phyloP scores from a whole-genome alignment of 2,113 vertebrate species.

The Solea senegalensis region DNA sequence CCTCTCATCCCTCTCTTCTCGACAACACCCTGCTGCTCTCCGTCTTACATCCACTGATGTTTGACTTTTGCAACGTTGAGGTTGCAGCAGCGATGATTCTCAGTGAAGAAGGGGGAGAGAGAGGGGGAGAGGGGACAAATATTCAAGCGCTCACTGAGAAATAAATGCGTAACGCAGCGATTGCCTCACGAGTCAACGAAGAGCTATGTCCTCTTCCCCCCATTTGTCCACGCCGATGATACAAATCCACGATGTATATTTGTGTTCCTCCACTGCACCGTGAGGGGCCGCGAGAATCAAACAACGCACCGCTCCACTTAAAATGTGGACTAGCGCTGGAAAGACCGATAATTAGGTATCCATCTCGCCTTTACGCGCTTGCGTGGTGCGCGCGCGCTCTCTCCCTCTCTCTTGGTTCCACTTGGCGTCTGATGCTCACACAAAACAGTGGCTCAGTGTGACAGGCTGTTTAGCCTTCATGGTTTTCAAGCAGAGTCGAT shows the following conservation, averaged over 20 bases:
- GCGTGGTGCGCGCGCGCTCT: slow-evolving; percentile 48
- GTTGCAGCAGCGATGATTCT: slow-evolving; percentile 43
- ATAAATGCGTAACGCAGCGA: slow-evolving; percentile 71
- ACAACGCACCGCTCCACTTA: slow-evolving; percentile 24
- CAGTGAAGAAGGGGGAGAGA: neutral
- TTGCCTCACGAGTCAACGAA: slow-evolving; percentile 67
- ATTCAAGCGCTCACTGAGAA: slow-evolving; percentile 20
- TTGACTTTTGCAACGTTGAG: slow-evolving; percentile 57
- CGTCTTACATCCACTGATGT: slow-evolving; percentile 60
- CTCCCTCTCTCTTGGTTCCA: slow-evolving; percentile 31
- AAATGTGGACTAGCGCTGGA: slow-evolving; percentile 46
- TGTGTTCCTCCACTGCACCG: slow-evolving; percentile 24
- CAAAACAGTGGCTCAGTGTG: slow-evolving; percentile 32
- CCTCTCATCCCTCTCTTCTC: slow-evolving; percentile 63
- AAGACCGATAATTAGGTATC: slow-evolving; percentile 68
- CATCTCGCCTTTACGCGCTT: slow-evolving; percentile 59
- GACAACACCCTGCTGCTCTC: slow-evolving; percentile 74
- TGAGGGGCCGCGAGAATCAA: slow-evolving; percentile 21
- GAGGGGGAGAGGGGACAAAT: neutral
- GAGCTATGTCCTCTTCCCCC: slow-evolving; percentile 58
- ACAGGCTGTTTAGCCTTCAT: slow-evolving; percentile 37
- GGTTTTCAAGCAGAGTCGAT: neutral
- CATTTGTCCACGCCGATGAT: slow-evolving; percentile 62
- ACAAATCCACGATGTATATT: slow-evolving; percentile 51
- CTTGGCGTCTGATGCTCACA: slow-evolving; percentile 44